Conservation (phyloP, 2,113 vertebrate genomes). For the Abramis brama region DNA sequence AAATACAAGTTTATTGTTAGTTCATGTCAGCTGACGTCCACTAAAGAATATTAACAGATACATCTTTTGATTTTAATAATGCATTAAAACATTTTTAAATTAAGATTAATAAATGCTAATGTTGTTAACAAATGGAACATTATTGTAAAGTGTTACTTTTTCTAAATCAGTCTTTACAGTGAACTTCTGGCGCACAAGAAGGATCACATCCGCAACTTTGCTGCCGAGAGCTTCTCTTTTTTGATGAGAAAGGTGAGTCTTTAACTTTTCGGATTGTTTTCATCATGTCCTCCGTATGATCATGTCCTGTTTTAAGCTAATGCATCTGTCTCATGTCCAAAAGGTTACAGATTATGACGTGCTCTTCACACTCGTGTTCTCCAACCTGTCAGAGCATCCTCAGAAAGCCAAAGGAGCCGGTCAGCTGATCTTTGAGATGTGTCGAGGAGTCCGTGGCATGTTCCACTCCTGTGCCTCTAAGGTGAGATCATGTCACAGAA, state of each 20-base stretch:
- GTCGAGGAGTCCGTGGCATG: conserved; percentile 92
- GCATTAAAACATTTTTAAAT: too few species aligned
- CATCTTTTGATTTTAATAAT: too few species aligned
- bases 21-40: too few species aligned
- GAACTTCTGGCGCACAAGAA: conserved; percentile 91
- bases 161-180: conserved; percentile 86
- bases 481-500: conserved; percentile 71
- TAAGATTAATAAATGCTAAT: too few species aligned
- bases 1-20: too few species aligned
- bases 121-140: too few species aligned
- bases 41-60: too few species aligned
- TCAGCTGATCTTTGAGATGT: conserved; percentile 94
- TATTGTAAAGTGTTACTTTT: conserved; percentile 8
- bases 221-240: conserved; percentile 97
- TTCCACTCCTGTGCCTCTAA: conserved; percentile 88
- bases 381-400: conserved; percentile 81
- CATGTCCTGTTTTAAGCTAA: background rate
- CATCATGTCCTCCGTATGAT: background rate
- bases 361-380: conserved; percentile 86
- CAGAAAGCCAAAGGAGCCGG: conserved; percentile 89
- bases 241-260: conserved; percentile 93
- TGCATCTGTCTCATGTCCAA: conserved; percentile 14
- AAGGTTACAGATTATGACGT: conserved; percentile 88
- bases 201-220: conserved; percentile 93
- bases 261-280: too few species aligned